These are phyloP conservation scores for Gymnarchus niloticus DNA, from an alignment of 2,113 vertebrate species.

Conservation along the genomic window DNA sequence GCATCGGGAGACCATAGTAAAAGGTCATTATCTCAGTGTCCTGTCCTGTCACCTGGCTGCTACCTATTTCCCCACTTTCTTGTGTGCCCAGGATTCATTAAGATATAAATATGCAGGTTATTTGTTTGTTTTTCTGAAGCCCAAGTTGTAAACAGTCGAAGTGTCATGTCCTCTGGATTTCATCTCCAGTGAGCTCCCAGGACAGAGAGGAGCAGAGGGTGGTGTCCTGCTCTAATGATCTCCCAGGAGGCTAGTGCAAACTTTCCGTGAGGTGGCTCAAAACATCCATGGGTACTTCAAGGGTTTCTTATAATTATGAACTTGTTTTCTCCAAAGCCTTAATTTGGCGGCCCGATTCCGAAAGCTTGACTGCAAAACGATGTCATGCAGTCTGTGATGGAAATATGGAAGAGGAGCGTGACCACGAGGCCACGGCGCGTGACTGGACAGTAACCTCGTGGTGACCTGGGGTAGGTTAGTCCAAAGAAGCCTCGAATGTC, in stretches of 20 bases:
- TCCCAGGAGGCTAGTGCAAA: constrained; percentile 33
- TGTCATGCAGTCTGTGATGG: constrained; percentile 19
- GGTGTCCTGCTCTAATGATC: constrained; percentile 38
- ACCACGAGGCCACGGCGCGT: neutral
- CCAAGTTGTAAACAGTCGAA: neutral
- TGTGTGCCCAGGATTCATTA: neutral
- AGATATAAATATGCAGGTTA: neutral
- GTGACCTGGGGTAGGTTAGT: neutral
- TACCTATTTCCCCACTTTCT: neutral
- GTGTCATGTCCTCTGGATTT: constrained; percentile 5
- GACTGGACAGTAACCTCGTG: neutral
- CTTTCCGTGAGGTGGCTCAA: constrained; percentile 22
- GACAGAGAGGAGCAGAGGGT: neutral
- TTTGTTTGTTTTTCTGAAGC: neutral
- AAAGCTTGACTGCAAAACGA: constrained; percentile 33
- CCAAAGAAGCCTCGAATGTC: neutral
- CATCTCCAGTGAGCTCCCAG: neutral
- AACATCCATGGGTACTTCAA: constrained; percentile 22
- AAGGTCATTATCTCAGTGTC: neutral
- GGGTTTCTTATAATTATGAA: constrained; percentile 19
- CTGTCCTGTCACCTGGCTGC: neutral
- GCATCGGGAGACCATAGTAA: neutral
- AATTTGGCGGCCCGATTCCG: constrained; percentile 32
- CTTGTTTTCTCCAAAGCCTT: constrained; percentile 4
- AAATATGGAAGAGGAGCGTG: neutral